Conservation (phyloP, 2,888 invertebrate genomes). For the Coecobrya sp. region DNA sequence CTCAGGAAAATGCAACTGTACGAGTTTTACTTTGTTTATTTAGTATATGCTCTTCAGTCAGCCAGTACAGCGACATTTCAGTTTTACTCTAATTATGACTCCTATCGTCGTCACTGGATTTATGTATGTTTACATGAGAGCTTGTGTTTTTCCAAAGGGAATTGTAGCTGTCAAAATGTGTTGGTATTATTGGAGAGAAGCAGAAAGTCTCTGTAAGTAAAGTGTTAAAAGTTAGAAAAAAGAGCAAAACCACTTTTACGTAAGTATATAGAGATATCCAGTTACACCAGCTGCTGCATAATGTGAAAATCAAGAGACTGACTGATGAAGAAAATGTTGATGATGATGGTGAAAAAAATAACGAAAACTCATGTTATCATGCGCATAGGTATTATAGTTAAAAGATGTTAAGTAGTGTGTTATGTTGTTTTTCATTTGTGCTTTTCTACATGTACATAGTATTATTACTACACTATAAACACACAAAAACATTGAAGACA, state of each 20-base stretch:
- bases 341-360: constrained; percentile 46
- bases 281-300: constrained; percentile 64
- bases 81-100: constrained; percentile 42
- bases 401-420: constrained; percentile 27
- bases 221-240: constrained; percentile 61
- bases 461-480: not conserved
- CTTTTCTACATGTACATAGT: constrained; percentile 12
- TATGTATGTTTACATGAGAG: constrained; percentile 76
- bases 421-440: constrained; percentile 32
- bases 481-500: not conserved
- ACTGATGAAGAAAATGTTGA: constrained; percentile 6
- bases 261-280: constrained; percentile 57
- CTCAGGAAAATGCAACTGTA: not conserved
- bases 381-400: not conserved
- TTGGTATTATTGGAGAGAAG: constrained; percentile 45
- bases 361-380: constrained; percentile 30
- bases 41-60: constrained; percentile 14
- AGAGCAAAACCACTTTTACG: constrained; percentile 54
- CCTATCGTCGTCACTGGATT: constrained; percentile 75
- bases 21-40: not conserved
- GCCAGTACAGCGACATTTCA: constrained; percentile 35
- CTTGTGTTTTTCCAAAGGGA: constrained; percentile 77
- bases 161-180: constrained; percentile 78
- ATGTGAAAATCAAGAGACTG: constrained; percentile 51
- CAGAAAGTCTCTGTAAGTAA: constrained; percentile 43